Conservation (phyloP, 2,113 vertebrate species). For the Rhinogobius similis region DNA sequence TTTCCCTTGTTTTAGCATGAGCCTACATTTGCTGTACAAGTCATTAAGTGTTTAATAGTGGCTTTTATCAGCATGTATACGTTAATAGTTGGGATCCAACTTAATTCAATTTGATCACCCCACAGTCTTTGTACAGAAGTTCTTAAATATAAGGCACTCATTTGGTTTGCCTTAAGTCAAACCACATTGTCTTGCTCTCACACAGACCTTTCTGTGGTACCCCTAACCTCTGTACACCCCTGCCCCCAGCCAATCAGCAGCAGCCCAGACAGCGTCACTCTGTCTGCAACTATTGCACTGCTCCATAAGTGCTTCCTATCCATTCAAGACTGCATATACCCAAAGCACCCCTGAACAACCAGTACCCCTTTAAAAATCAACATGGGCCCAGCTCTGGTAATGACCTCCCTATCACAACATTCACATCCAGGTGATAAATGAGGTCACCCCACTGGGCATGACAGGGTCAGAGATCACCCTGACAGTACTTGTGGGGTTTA, state of each 20-base stretch:
- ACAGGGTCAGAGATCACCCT: conserved; percentile 47
- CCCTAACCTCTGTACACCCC: conserved; percentile 57
- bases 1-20: no score
- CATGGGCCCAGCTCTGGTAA: conserved; percentile 44
- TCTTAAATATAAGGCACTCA: conserved; percentile 23
- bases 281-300: conserved; percentile 63
- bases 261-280: conserved; percentile 62
- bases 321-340: conserved; percentile 26
- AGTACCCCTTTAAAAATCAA: conserved; percentile 25
- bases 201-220: conserved; percentile 68
- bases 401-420: conserved; percentile 57
- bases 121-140: background rate
- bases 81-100: background rate
- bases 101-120: background rate
- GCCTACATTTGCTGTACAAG: background rate
- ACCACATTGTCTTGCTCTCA: conserved; percentile 33
- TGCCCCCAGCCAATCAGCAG: conserved; percentile 56
- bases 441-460: conserved; percentile 56
- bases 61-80: background rate
- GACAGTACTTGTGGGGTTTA: conserved; percentile 47
- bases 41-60: background rate
- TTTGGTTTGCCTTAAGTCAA: conserved; percentile 63
- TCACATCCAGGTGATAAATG: conserved; percentile 71
- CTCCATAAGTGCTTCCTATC: conserved; percentile 55
- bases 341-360: background rate